These are phyloP conservation scores for Caenorhabditis afra DNA, from an alignment of 2,888 invertebrate species.

Conservation along the genomic window DNA sequence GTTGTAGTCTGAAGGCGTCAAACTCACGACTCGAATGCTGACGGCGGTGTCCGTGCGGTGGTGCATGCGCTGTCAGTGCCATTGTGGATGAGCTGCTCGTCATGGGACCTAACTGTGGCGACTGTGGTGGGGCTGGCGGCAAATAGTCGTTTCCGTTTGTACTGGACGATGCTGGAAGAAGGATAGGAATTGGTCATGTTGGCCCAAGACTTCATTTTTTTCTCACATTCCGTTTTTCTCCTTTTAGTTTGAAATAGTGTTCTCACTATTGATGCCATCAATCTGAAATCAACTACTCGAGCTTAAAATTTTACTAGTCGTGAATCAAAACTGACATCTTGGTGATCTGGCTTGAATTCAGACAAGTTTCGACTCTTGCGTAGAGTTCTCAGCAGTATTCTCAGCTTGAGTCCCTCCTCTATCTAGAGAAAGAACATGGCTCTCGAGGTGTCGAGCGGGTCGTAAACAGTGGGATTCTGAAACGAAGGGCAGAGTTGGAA, in stretches of 20 bases:
- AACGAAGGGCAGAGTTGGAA: no score
- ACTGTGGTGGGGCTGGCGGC: not conserved
- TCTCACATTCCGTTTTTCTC: conserved; percentile 57
- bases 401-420: no score
- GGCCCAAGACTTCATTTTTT: no score
- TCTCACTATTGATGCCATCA: conserved; percentile 38
- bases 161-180: conserved; percentile 13
- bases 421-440: no score
- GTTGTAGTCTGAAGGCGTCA: no score
- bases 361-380: no score
- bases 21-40: not conserved
- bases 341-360: no score
- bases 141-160: not conserved
- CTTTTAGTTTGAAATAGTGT: conserved; percentile 35
- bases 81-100: not conserved
- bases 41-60: not conserved
- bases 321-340: no score
- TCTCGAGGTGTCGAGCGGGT: no score
- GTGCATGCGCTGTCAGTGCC: not conserved
- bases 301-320: no score
- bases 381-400: no score
- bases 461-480: no score
- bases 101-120: not conserved
- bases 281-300: conserved; percentile 10
- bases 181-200: not conserved